Conservation (phyloP, 2,113 vertebrate genomes). For the Aplodontia rufa region DNA sequence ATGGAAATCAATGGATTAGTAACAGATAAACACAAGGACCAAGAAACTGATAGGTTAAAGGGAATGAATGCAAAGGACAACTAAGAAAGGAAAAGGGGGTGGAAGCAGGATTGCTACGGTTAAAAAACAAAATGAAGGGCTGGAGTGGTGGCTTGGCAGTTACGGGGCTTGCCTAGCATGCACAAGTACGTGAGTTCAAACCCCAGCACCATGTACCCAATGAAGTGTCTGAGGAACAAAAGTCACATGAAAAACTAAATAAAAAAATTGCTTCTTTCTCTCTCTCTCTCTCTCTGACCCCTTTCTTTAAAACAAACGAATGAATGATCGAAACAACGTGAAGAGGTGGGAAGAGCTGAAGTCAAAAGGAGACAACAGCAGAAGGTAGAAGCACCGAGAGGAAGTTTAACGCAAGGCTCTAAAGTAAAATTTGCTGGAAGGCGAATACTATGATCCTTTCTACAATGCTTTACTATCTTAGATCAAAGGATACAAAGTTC, state of each 20-base stretch:
- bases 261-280: no score
- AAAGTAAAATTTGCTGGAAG: not conserved
- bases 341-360: not conserved
- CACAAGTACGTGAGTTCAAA: no score
- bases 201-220: no score
- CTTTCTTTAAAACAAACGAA: no score
- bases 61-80: not conserved
- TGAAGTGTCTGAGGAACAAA: no score
- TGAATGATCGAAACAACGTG: no score
- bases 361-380: not conserved
- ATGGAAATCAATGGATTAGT: slow-evolving; percentile 19
- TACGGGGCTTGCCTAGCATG: no score
- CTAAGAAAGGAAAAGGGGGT: not conserved
- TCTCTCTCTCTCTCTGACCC: no score
- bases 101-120: not conserved
- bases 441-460: not conserved
- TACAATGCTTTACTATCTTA: not conserved
- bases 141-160: no score
- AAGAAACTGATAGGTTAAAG: not conserved
- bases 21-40: slow-evolving; percentile 27
- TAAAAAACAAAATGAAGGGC: not conserved
- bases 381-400: not conserved
- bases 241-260: no score
- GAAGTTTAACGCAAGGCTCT: not conserved
- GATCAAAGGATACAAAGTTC: slow-evolving; percentile 27